Conservation (phyloP, 2,888 invertebrate genomes). For the Coelopa pilipes region DNA sequence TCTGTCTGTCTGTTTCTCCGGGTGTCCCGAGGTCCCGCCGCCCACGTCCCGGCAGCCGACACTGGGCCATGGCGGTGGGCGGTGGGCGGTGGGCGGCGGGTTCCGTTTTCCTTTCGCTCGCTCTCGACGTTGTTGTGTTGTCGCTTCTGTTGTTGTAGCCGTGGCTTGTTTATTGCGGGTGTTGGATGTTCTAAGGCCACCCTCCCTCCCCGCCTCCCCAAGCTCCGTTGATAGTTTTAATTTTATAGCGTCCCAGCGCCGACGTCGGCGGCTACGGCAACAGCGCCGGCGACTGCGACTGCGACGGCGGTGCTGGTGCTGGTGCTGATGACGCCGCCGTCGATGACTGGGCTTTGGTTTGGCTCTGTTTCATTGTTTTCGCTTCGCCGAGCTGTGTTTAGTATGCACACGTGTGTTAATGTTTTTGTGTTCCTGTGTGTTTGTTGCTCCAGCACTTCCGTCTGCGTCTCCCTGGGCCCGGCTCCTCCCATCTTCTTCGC, state of each 20-base stretch:
- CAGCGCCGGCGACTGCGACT: too few relatives aligned
- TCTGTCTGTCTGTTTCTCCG: too few relatives aligned
- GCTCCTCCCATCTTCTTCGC: too few relatives aligned
- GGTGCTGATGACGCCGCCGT: too few relatives aligned
- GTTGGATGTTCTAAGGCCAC: not conserved
- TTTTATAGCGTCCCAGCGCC: slow-evolving; percentile 9
- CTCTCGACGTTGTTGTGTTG: not conserved
- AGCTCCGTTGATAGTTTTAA: slow-evolving; percentile 17
- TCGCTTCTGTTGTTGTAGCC: not conserved
- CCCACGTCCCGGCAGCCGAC: not conserved
- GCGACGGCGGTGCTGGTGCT: too few relatives aligned
- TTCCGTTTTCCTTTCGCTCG: not conserved
- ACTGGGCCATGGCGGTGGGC: slow-evolving; percentile 27
- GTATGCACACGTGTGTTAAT: slow-evolving; percentile 18
- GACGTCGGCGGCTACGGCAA: too few relatives aligned
- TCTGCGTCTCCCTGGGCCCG: not conserved
- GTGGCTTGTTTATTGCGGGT: not conserved
- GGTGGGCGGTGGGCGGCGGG: not conserved
- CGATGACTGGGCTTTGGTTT: slow-evolving; percentile 7
- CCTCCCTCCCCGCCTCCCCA: not conserved
- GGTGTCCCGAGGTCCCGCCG: not conserved
- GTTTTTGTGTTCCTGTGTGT: not conserved
- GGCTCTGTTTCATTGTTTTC: not conserved
- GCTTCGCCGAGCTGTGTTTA: not conserved
- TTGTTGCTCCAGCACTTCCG: not conserved